Evolutionary conservation across 2,888 invertebrate species (phyloP).

Genomic region (Toxonevra muliebris): DNA sequence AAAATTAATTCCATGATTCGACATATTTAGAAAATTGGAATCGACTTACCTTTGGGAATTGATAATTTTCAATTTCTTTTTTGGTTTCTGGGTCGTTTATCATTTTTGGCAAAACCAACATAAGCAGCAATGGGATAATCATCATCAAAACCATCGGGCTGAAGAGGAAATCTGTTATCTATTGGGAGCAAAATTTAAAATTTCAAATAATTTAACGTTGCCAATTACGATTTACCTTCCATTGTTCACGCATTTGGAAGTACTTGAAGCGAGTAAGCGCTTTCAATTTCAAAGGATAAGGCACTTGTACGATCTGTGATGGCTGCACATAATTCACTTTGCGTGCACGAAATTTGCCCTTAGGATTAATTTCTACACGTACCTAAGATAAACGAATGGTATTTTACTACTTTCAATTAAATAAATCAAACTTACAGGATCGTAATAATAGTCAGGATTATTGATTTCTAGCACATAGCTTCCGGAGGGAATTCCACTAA

Average conservation of each 20-base stretch:
- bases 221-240: conserved; percentile 69
- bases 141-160: conserved; percentile 99
- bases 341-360: conserved; percentile 95
- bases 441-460: conserved; percentile 91
- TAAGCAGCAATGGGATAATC: conserved; percentile 88
- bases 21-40: not conserved
- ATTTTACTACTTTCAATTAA: not conserved
- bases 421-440: conserved; percentile 73
- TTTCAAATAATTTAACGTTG: not conserved
- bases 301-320: conserved; percentile 86
- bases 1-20: not conserved
- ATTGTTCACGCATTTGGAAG: conserved; percentile 95
- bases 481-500: conserved; percentile 88
- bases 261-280: conserved; percentile 82
- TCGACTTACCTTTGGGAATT: conserved; percentile 64
- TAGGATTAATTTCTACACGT: conserved; percentile 95
- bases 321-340: conserved; percentile 95
- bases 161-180: conserved; percentile 91
- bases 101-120: conserved; percentile 94
- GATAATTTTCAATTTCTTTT: conserved; percentile 92
- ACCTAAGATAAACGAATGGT: conserved; percentile 39
- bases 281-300: conserved; percentile 92
- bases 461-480: conserved; percentile 94
- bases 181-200: not conserved
- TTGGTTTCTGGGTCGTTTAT: conserved; percentile 98